Evolutionary conservation across 2,113 vertebrate genomes (phyloP).

Genomic region (Peromyscus maniculatus): DNA sequence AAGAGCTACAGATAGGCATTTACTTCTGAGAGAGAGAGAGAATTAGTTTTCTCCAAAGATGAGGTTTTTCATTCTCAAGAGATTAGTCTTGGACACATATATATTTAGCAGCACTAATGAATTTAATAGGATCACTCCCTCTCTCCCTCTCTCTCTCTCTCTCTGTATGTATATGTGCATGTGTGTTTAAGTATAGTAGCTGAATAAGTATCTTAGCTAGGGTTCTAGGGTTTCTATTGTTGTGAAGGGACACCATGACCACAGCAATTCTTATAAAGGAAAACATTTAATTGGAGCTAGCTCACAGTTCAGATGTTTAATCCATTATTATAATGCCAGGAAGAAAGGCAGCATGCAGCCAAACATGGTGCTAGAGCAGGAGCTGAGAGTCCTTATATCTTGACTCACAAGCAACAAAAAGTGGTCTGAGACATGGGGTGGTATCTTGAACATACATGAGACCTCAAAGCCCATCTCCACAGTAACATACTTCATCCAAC

Average conservation of each 20-base stretch:
- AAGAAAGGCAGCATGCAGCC: not conserved
- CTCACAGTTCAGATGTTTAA: not conserved
- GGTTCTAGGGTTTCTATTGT: too few relatives aligned
- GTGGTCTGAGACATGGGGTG: not conserved
- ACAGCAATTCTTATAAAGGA: not conserved
- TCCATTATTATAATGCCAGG: not conserved
- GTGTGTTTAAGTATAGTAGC: not conserved
- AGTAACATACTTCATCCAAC: too few relatives aligned
- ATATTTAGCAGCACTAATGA: not conserved
- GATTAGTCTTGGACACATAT: not conserved
- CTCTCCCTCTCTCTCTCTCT: too few relatives aligned
- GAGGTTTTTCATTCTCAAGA: not conserved
- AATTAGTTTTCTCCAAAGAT: not conserved
- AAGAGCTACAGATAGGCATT: not conserved
- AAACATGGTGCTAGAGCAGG: not conserved
- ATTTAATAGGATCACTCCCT: not conserved
- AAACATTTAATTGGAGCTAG: not conserved
- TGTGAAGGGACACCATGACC: not conserved
- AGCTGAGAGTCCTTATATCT: not conserved
- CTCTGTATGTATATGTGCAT: not conserved
- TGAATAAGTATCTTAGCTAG: not conserved
- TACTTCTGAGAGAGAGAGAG: not conserved
- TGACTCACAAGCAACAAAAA: not conserved
- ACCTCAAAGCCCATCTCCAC: not conserved
- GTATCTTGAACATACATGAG: not conserved